Evolutionary conservation across 2,113 vertebrate genomes (phyloP).

Genomic region (Gallinago media): DNA sequence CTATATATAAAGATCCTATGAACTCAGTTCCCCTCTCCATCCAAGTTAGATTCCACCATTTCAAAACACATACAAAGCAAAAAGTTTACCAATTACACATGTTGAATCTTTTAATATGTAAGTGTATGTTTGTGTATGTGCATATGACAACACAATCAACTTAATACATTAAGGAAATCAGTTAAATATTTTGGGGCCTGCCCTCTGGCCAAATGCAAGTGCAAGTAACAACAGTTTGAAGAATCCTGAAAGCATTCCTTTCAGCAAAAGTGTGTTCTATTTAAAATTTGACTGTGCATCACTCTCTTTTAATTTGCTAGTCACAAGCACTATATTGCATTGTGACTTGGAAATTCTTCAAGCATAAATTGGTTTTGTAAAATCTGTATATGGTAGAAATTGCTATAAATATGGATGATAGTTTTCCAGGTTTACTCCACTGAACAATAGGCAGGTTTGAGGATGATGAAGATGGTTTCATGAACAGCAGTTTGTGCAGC

Average conservation of each 20-base stretch:
- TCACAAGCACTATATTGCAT: not conserved
- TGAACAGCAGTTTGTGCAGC: not conserved
- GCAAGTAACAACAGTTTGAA: not conserved
- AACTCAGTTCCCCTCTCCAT: not conserved
- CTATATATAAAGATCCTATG: no score
- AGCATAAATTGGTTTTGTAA: not conserved
- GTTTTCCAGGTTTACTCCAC: not conserved
- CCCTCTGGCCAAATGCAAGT: no score
- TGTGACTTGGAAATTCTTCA: not conserved
- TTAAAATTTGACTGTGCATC: not conserved
- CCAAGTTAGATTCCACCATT: not conserved
- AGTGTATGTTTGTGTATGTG: not conserved
- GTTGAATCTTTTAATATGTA: not conserved
- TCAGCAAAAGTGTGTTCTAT: not conserved
- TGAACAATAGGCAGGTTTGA: not conserved
- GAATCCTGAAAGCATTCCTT: not conserved
- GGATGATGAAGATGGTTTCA: not conserved
- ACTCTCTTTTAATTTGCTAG: not conserved
- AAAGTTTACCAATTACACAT: not conserved
- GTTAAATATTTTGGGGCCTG: not conserved
- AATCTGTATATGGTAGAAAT: not conserved
- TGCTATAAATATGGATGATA: not conserved
- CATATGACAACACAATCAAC: not conserved
- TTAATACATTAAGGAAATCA: not conserved
- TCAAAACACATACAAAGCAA: not conserved